A percentile compares a stretch with the other conserved stretches of the same genome.
Evolutionary conservation across 1,140 invertebrate genomes (phyloP).

Genomic region (Nixonia krombeini): DNA sequence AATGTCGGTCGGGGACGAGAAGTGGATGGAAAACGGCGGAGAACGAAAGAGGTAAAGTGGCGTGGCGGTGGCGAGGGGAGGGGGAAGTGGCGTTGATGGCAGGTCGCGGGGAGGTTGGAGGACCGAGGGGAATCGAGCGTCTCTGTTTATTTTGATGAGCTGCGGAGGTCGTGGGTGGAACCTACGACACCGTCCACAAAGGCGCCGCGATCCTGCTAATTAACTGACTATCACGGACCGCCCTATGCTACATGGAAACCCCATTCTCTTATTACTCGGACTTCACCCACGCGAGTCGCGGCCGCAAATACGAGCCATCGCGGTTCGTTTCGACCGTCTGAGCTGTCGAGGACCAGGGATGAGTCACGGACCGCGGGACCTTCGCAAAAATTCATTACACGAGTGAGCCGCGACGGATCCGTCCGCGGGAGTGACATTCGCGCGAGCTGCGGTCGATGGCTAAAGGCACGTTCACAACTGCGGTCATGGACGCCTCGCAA

Average conservation of each 20-base stretch:
- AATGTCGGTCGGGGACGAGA: background rate
- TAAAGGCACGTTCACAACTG: too few relatives aligned
- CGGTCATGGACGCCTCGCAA: too few relatives aligned
- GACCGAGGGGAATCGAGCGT: background rate
- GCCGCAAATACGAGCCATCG: background rate
- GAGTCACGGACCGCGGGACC: too few relatives aligned
- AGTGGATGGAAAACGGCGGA: background rate
- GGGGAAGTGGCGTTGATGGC: background rate
- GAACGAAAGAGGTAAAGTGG: constrained; percentile 6
- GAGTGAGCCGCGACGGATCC: too few relatives aligned
- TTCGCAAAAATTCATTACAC: too few relatives aligned
- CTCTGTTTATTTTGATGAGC: constrained; percentile 38
- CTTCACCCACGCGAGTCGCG: constrained; percentile 1
- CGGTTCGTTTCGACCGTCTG: background rate
- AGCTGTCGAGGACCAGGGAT: too few relatives aligned
- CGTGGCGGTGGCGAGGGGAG: constrained; percentile 4
- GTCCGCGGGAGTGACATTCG: too few relatives aligned
- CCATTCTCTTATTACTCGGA: constrained; percentile 32
- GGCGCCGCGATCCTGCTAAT: constrained; percentile 36
- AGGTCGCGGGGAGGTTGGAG: background rate
- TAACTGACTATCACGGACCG: constrained; percentile 36
- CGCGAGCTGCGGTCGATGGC: background rate
- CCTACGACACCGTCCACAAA: constrained; percentile 22
- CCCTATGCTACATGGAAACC: constrained; percentile 34
- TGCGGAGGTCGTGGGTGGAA: too few relatives aligned